These are phyloP conservation scores for Dilophus febrilis DNA, from an alignment of 2,888 invertebrate genomes.

Conservation along the genomic window DNA sequence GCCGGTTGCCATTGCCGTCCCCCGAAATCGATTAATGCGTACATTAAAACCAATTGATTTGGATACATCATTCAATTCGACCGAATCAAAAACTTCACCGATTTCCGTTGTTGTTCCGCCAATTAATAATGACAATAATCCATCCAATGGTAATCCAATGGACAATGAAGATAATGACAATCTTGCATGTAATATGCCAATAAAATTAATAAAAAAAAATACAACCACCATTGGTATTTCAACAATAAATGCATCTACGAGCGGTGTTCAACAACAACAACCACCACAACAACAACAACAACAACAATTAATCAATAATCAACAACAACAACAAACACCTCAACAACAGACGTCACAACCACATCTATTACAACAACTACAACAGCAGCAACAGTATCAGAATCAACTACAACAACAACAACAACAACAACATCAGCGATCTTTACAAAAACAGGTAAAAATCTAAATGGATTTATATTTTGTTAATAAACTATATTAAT, in stretches of 20 bases:
- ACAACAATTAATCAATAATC: slow-evolving; percentile 19
- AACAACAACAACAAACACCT: slow-evolving; percentile 9
- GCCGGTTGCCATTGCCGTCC: slow-evolving; percentile 2
- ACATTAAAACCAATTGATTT: slow-evolving; percentile 2
- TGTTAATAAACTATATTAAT: too few relatives aligned
- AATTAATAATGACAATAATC: too few relatives aligned
- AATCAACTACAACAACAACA: slow-evolving; percentile 10
- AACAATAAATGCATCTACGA: slow-evolving; percentile 10
- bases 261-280: slow-evolving; percentile 6
- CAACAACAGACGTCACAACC: slow-evolving; percentile 7
- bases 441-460: slow-evolving; percentile 34
- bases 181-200: slow-evolving; percentile 17
- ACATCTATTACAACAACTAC: slow-evolving; percentile 11
- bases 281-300: slow-evolving; percentile 10
- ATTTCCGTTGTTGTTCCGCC: too few relatives aligned
- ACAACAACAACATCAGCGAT: slow-evolving; percentile 16
- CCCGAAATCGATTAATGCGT: slow-evolving; percentile 3
- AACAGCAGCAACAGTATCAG: slow-evolving; percentile 13
- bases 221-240: slow-evolving; percentile 1
- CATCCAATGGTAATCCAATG: too few relatives aligned
- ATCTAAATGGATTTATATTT: too few relatives aligned
- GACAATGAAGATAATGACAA: too few relatives aligned
- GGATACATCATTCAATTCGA: background rate
- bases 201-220: slow-evolving; percentile 20
- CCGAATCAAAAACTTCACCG: too few relatives aligned